A percentile compares a stretch with the other conserved stretches of the same genome.
Conservation (phyloP, 2,888 invertebrate genomes). For the Sinohyriopsis cumingii region DNA sequence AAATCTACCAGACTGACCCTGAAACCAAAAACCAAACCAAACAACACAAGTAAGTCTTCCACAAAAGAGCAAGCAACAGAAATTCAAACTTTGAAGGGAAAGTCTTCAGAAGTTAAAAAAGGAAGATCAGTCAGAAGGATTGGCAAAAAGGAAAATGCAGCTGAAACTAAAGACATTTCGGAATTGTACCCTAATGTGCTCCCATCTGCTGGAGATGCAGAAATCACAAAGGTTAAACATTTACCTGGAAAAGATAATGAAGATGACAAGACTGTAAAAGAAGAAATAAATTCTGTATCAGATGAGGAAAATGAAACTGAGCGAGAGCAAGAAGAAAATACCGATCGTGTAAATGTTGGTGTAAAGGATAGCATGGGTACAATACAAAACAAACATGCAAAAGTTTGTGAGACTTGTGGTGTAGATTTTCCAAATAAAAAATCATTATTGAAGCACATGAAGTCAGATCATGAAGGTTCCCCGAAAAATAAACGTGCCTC, state of each 20-base stretch:
- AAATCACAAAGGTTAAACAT: neutral
- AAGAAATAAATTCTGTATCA: neutral
- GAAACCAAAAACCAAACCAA: too few species aligned
- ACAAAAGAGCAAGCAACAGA: too few species aligned
- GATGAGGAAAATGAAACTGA: too few species aligned
- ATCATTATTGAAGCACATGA: too few species aligned
- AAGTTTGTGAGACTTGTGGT: constrained; percentile 7
- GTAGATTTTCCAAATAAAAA: neutral
- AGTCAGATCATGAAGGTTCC: too few species aligned
- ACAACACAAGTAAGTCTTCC: too few species aligned
- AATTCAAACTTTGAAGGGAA: neutral
- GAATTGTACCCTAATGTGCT: too few species aligned
- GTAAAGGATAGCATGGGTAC: too few species aligned
- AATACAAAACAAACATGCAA: neutral
- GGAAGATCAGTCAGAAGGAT: neutral
- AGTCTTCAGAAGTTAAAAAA: neutral
- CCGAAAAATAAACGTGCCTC: too few species aligned
- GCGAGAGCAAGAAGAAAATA: neutral
- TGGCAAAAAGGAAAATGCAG: neutral
- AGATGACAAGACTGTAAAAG: neutral
- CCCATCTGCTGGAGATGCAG: neutral
- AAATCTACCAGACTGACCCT: too few species aligned
- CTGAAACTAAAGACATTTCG: neutral
- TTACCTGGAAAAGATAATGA: neutral
- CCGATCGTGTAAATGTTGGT: neutral